These are phyloP conservation scores for Drosophila lowei DNA, from an alignment of 1,140 invertebrate genomes.

Conservation along the genomic window DNA sequence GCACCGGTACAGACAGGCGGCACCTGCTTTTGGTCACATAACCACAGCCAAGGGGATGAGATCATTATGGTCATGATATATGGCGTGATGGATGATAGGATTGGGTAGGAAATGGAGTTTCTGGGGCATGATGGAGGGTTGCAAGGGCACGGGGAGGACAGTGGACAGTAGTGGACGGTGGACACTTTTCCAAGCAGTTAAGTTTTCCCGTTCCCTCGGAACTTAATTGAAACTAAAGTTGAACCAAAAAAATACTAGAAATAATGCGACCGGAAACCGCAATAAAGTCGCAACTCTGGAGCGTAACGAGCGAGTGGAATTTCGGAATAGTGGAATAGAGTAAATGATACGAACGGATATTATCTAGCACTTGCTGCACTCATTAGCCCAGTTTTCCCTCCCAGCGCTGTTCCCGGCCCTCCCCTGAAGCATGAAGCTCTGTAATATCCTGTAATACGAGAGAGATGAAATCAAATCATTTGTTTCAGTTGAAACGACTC, in stretches of 20 bases:
- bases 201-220: constrained; percentile 10
- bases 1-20: not conserved
- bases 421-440: constrained; percentile 26
- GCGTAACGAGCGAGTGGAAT: constrained; percentile 38
- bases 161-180: not conserved
- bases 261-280: constrained; percentile 53
- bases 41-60: constrained; percentile 12
- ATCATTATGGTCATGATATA: constrained; percentile 14
- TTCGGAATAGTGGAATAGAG: too few relatives aligned
- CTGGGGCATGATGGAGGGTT: not conserved
- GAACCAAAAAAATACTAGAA: constrained; percentile 10
- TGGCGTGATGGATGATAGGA: not conserved
- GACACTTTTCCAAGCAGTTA: constrained; percentile 27
- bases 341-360: too few relatives aligned
- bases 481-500: too few relatives aligned
- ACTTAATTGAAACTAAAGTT: constrained; percentile 47
- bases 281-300: constrained; percentile 22
- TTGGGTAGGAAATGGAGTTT: too few relatives aligned
- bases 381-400: constrained; percentile 48
- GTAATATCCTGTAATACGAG: constrained; percentile 26
- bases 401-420: too few relatives aligned
- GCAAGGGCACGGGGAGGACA: not conserved
- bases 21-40: constrained; percentile 56
- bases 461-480: not conserved
- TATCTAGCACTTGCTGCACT: constrained; percentile 5